phyloP scores from a whole-genome alignment of 2,888 invertebrate species.

The Myopa tessellatipennis region DNA sequence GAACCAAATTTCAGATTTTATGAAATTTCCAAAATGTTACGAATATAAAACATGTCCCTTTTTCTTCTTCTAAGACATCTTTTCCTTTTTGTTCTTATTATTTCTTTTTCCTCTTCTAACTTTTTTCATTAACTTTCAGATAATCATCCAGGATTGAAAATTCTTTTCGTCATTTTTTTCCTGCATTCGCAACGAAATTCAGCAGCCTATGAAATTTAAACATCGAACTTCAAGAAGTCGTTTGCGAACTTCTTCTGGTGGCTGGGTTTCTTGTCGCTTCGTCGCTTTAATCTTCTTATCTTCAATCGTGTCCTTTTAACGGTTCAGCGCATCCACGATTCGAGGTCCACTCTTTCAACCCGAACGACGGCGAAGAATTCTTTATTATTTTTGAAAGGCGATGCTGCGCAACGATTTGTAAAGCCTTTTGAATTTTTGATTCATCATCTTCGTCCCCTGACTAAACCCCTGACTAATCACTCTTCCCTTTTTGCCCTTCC shows the following conservation, averaged over 20 bases:
- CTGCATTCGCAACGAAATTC: background rate
- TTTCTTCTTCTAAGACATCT: background rate
- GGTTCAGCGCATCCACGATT: background rate
- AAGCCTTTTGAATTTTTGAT: conserved; percentile 24
- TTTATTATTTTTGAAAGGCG: background rate
- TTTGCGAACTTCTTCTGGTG: background rate
- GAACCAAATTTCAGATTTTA: background rate
- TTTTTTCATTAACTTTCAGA: background rate
- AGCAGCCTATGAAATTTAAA: conserved; percentile 6
- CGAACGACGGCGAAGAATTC: background rate
- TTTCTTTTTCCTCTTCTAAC: background rate
- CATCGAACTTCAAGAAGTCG: background rate
- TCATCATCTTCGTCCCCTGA: background rate
- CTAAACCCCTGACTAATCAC: background rate
- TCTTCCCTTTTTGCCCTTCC: background rate
- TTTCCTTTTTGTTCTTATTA: background rate
- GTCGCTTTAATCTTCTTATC: background rate
- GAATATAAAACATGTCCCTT: background rate
- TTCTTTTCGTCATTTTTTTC: background rate
- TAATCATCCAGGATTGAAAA: background rate
- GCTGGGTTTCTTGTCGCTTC: background rate
- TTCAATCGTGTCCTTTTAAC: background rate
- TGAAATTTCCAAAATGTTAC: background rate
- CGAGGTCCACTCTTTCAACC: background rate
- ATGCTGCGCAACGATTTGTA: background rate